phyloP scores from a whole-genome alignment of 2,797 vertebrate species.

The Pseudocheirus occidentalis region DNA sequence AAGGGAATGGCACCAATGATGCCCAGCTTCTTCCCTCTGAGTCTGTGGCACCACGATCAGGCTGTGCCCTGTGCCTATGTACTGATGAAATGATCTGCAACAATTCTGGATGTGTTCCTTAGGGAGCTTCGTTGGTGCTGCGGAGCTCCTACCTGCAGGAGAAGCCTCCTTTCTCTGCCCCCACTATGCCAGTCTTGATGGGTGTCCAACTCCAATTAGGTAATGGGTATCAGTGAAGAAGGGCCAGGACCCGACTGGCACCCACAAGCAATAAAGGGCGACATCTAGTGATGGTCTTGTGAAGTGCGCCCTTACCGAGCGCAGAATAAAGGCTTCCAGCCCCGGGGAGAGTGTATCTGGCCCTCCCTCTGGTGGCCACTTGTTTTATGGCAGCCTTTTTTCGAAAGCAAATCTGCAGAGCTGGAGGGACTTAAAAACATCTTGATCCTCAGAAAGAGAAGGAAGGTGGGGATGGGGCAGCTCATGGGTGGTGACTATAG shows the following conservation, averaged over 20 bases:
- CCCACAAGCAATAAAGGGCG: neutral
- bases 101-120: neutral
- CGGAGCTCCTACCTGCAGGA: no score
- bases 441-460: neutral
- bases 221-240: neutral
- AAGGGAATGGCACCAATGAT: neutral
- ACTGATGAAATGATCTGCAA: neutral
- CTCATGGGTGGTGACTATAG: neutral
- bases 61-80: neutral
- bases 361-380: constrained; percentile 42
- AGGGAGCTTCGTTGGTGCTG: no score
- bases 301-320: neutral
- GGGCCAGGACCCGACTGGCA: neutral
- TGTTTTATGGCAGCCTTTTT: neutral
- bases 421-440: neutral
- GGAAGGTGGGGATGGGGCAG: neutral
- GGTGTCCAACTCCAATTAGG: neutral
- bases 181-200: neutral
- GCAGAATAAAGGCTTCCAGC: neutral
- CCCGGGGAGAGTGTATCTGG: neutral
- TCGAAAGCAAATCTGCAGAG: neutral
- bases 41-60: neutral
- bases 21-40: neutral
- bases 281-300: neutral
- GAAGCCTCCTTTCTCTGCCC: neutral